These are phyloP conservation scores for Natator depressus DNA, from an alignment of 2,113 vertebrate species.

Conservation along the genomic window DNA sequence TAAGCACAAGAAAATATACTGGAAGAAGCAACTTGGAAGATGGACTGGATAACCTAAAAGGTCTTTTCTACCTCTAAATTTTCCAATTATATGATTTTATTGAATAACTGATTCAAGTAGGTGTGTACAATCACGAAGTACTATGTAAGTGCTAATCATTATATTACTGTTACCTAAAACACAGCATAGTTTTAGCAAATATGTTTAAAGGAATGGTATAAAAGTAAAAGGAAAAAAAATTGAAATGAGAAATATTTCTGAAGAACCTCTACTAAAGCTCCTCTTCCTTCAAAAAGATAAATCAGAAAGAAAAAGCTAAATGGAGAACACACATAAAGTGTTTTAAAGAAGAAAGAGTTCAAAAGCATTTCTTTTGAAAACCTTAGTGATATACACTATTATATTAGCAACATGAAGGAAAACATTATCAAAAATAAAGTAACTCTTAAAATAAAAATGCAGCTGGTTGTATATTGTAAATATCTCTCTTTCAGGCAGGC, in stretches of 20 bases:
- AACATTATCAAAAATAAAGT: slow-evolving; percentile 32
- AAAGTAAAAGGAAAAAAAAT: neutral
- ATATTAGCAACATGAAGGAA: slow-evolving; percentile 54
- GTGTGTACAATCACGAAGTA: slow-evolving; percentile 18
- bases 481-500: slow-evolving; percentile 64
- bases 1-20: neutral
- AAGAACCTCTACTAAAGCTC: neutral
- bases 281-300: neutral
- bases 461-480: slow-evolving; percentile 69
- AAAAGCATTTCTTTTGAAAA: slow-evolving; percentile 48
- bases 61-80: neutral
- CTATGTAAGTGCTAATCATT: slow-evolving; percentile 15
- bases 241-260: slow-evolving; percentile 6
- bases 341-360: slow-evolving; percentile 39
- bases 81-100: neutral
- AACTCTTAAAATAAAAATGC: slow-evolving; percentile 74
- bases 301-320: slow-evolving; percentile 57
- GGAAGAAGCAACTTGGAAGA: neutral
- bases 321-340: slow-evolving; percentile 39
- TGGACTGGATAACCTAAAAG: neutral
- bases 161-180: neutral
- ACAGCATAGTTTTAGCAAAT: slow-evolving; percentile 40
- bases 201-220: slow-evolving; percentile 27
- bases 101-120: slow-evolving; percentile 12
- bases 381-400: slow-evolving; percentile 48